Percentiles rank a stretch among this genome's conserved stretches.
Evolutionary conservation across 2,888 invertebrate species (phyloP).

Genomic region (Leptinotarsa rubiginosa): DNA sequence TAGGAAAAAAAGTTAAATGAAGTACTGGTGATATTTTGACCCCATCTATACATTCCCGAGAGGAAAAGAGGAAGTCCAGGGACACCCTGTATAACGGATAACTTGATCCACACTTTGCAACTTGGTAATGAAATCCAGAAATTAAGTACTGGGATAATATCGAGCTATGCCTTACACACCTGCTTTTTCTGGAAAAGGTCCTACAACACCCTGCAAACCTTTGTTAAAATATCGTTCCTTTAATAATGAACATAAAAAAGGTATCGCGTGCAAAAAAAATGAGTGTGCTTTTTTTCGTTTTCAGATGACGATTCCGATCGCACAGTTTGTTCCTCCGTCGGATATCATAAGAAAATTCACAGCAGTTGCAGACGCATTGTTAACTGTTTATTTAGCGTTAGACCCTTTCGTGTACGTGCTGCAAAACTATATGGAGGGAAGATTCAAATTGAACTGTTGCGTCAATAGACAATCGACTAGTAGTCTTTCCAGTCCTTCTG

Average conservation of each 20-base stretch:
- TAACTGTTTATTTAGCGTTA: constrained; percentile 84
- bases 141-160: no score
- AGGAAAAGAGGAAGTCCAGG: no score
- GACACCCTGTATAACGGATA: no score
- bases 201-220: neutral
- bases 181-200: no score
- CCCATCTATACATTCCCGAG: no score
- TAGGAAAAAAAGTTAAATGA: no score
- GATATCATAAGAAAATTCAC: constrained; percentile 67
- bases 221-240: neutral
- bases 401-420: constrained; percentile 88
- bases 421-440: constrained; percentile 70
- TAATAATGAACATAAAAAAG: neutral
- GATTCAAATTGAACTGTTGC: constrained; percentile 51
- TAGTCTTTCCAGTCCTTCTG: constrained; percentile 48
- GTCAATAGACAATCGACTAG: constrained; percentile 47
- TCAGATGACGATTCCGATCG: constrained; percentile 76
- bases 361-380: constrained; percentile 77
- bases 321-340: constrained; percentile 64
- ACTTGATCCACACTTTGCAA: no score
- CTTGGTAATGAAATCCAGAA: no score
- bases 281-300: constrained; percentile 45
- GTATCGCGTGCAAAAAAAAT: constrained; percentile 1
- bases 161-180: no score
- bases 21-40: no score